A percentile compares a stretch with the other conserved stretches of the same genome.
phyloP scores from a whole-genome alignment of 2,888 invertebrate genomes.

The Parnassius apollo region DNA sequence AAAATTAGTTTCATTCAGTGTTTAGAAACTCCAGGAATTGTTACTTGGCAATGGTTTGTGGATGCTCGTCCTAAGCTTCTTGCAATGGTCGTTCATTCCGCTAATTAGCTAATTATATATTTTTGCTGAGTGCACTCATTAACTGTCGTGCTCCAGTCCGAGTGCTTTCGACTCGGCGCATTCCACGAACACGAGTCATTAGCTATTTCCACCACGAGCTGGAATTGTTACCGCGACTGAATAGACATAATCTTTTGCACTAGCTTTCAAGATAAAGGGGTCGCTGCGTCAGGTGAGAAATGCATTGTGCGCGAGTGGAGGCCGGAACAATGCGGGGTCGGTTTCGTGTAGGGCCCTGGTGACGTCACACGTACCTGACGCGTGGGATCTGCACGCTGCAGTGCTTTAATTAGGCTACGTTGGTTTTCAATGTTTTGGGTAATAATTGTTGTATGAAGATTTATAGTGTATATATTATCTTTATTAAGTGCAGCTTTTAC shows the following conservation, averaged over 20 bases:
- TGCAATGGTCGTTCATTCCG: background rate
- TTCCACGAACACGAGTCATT: constrained; percentile 23
- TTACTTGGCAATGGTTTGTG: too few species aligned
- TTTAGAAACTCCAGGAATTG: too few species aligned
- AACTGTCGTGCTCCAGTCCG: background rate
- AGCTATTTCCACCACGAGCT: constrained; percentile 5
- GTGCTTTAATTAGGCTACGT: background rate
- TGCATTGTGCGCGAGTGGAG: background rate
- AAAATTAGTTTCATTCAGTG: too few species aligned
- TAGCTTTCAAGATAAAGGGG: constrained; percentile 19
- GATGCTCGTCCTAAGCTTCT: too few species aligned
- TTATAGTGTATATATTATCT: too few species aligned
- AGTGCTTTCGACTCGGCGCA: constrained; percentile 1
- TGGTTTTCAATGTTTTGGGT: background rate
- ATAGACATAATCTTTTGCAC: constrained; percentile 24
- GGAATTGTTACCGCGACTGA: background rate
- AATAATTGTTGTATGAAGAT: too few species aligned
- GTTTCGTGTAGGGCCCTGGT: constrained; percentile 12
- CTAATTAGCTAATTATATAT: background rate
- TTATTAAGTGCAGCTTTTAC: too few species aligned
- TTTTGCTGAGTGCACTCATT: background rate
- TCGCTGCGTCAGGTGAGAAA: constrained; percentile 14
- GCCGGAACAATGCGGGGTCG: constrained; percentile 6
- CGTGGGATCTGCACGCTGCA: background rate
- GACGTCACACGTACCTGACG: constrained; percentile 21